Percentiles rank a stretch among this genome's conserved stretches.
phyloP scores from a whole-genome alignment of 2,888 invertebrate genomes.

The Abscondita cerata region DNA sequence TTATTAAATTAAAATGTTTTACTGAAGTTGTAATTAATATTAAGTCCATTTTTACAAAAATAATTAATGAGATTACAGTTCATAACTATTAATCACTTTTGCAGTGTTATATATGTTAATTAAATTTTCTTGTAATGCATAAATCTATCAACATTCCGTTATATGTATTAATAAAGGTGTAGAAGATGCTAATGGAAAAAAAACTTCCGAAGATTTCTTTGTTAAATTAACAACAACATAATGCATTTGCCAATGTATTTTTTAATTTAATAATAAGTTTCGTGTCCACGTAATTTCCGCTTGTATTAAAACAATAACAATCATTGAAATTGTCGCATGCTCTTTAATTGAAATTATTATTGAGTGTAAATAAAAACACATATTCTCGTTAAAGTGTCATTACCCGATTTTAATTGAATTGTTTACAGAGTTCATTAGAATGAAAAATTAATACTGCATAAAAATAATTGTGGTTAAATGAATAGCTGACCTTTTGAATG shows the following conservation, averaged over 20 bases:
- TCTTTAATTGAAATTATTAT: not conserved
- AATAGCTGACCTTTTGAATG: not conserved
- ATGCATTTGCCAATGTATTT: no score
- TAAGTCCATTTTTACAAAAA: no score
- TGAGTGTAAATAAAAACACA: not conserved
- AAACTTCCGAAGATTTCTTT: not conserved
- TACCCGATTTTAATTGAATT: slow-evolving; percentile 1
- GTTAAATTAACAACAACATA: no score
- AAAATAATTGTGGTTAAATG: not conserved
- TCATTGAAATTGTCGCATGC: no score
- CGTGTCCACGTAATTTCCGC: no score
- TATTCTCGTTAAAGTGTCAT: not conserved
- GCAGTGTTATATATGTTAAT: not conserved
- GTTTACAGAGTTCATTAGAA: not conserved
- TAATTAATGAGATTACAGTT: no score
- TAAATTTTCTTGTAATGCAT: not conserved
- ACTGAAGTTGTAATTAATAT: no score
- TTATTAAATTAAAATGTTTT: no score
- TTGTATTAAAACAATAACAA: no score
- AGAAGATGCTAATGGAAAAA: not conserved
- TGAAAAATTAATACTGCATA: not conserved
- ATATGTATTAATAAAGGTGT: not conserved
- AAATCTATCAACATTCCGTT: not conserved
- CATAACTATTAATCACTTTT: not conserved
- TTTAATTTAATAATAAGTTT: no score